Percentiles rank a stretch among this genome's conserved stretches.
These are phyloP conservation scores for Carcina quercana DNA, from an alignment of 2,888 invertebrate species.

Conservation along the genomic window DNA sequence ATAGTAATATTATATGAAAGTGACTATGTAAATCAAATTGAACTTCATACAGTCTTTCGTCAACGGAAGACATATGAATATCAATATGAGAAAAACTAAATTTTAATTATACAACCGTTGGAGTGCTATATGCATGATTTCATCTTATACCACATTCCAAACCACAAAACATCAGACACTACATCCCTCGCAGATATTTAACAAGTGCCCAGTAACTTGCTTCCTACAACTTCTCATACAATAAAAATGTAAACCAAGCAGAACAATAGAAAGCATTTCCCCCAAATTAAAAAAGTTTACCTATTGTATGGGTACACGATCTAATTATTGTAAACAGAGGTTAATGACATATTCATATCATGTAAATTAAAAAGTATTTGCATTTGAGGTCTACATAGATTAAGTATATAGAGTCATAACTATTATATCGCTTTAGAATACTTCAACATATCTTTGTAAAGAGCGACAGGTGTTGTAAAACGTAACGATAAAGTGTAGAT, in stretches of 20 bases:
- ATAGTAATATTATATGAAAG: slow-evolving; percentile 50
- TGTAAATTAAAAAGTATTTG: slow-evolving; percentile 74
- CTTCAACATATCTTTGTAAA: slow-evolving; percentile 71
- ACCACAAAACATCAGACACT: slow-evolving; percentile 25
- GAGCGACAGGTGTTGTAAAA: slow-evolving; percentile 50
- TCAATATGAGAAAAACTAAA: slow-evolving; percentile 29
- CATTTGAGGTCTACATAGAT: slow-evolving; percentile 73
- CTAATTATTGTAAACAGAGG: slow-evolving; percentile 62
- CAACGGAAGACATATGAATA: slow-evolving; percentile 30
- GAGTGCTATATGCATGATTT: slow-evolving; percentile 71
- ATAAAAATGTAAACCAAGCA: too few relatives aligned
- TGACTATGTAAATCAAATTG: slow-evolving; percentile 52
- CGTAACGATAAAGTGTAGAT: slow-evolving; percentile 30
- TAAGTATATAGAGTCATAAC: slow-evolving; percentile 72
- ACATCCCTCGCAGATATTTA: too few relatives aligned
- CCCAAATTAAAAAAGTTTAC: slow-evolving; percentile 21
- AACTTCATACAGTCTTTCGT: too few relatives aligned
- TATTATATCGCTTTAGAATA: slow-evolving; percentile 72
- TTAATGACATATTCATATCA: slow-evolving; percentile 74
- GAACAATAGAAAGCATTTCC: too few relatives aligned
- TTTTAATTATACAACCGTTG: slow-evolving; percentile 17
- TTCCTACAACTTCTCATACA: too few relatives aligned
- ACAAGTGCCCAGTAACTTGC: too few relatives aligned
- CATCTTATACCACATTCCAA: slow-evolving; percentile 66
- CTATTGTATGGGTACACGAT: slow-evolving; percentile 51